Base-by-base conservation (phyloP, 2,888 invertebrate species). In the Caradrina clavipalpis region DNA sequence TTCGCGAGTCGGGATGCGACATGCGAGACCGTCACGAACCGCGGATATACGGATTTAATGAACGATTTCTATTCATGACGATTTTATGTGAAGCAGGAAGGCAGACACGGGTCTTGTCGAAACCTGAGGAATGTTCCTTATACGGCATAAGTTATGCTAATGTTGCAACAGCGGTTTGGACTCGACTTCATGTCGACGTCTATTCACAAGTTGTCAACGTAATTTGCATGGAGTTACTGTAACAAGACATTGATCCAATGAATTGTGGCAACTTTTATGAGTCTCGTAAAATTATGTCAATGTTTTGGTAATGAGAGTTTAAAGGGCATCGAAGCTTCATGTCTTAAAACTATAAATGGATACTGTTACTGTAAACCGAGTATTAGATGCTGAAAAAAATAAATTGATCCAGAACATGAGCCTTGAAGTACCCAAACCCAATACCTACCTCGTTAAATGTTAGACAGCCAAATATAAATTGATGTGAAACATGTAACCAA, bases 11-110 rank as follows among this genome's bases (percentile, higher is more conserved):
- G 84, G 92, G 91, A 92, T 92, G 88, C 88, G 92, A 92, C 95
- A 95, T 95, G 95, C 95, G 91, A 94, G 92, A 88, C 74, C 81
- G 92, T 90, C 94, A 95, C 95, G 95, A 93, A 95, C 86, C 90
- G 91, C 91, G 94, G 93, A 93, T 94, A 90, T 89, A 91, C 80
- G 82, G 83, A 83, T 88, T 89, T 89, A 91, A 93, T 89, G 88
- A 91, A 91, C 90, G 87, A 94, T 95, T 94, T 89, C 91, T 94
- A 95, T 95, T 95, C 94, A 95, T 92, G 92, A 89, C 88, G 84
- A 89, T 88, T 93, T 93, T 93, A 91, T 91, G 89, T 61, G 88
- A 82, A 69, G 15, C 84, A 87, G 87, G 86, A 85, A 89, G 88
- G 88, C 76, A 85, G 82, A 81, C 77, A 81, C 80, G 81, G 74